Evolutionary conservation across 2,888 invertebrate genomes (phyloP), one percentile per base, ranked within the genome.

Genomic region (Isoperla grammatica): DNA sequence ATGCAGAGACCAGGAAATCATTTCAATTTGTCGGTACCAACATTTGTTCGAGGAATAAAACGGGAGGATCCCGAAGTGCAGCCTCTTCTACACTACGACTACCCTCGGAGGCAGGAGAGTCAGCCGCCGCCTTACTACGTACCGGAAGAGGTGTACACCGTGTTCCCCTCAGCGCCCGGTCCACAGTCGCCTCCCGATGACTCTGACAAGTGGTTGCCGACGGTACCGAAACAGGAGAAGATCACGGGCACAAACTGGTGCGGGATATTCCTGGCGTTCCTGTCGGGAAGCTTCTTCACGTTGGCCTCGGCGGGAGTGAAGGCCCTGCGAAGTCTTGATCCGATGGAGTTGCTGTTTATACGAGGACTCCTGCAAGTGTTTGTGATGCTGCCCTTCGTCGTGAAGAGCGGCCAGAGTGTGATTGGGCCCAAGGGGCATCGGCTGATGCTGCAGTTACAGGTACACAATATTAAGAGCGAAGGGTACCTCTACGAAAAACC

Each of bases 221-320:
- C 56, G 1, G 22, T 60, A 19, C 46, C 11, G 15, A 35, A 35
- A n/a, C 46, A 46, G 22, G 9, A 15, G 6, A n/a, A n/a, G 15
- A n/a, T 56, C 5, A 11, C 43, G 2, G 12, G 45, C 9, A 40
- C 54, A 9, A 60, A 49, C 37, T 60, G 61, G 61, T 43, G 66
- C 48, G 77, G 77, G 1, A 69, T 77, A 37, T 67, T 76, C 39
- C 67, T 77, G 43, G 77, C 77, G 1, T 75, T 77, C 63, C 43
- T 76, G 6, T 77, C 76, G 2, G 77, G 77, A 12, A 73, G 75
- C n/a, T 77, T 75, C 66, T 77, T 78, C 65, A 77, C 77, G 1
- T 67, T 77, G 12, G 75, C 75, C 63, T 73, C 77, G 1, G 72
- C 75, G 9, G 70, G 75, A 37, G 76, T 76, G 2, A 77, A 77